Percentiles rank a stretch among this genome's conserved stretches.
phyloP scores from a whole-genome alignment of 2,888 invertebrate genomes.

The Rapana venosa region DNA sequence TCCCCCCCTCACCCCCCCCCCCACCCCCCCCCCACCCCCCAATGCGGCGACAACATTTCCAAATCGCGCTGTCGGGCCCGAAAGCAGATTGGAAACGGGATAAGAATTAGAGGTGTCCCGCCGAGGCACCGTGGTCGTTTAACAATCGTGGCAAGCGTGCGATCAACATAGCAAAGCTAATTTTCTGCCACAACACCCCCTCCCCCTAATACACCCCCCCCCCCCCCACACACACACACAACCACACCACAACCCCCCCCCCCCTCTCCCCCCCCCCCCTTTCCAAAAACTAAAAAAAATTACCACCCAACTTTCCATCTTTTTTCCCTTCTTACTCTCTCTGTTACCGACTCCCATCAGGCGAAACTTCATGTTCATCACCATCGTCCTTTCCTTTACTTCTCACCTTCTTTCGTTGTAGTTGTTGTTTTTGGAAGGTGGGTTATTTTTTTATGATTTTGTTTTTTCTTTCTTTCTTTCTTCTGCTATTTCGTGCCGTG shows the following conservation, averaged over 20 bases:
- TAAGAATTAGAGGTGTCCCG: constrained; percentile 38
- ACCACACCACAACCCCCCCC: background rate
- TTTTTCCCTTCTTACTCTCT: background rate
- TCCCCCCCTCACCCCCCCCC: no score
- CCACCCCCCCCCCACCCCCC: background rate
- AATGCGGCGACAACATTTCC: background rate
- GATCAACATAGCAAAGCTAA: constrained; percentile 32
- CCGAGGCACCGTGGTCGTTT: constrained; percentile 25
- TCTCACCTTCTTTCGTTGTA: no score
- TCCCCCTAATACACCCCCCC: background rate
- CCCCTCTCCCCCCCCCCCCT: background rate
- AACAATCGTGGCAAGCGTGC: constrained; percentile 34
- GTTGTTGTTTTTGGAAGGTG: no score
- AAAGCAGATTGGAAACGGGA: constrained; percentile 14
- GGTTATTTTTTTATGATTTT: no score
- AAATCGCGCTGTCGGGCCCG: constrained; percentile 8
- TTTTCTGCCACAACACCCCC: constrained; percentile 21
- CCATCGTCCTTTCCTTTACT: background rate
- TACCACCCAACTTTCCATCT: background rate
- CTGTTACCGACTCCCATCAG: no score
- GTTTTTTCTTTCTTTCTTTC: background rate
- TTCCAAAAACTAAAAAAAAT: no score
- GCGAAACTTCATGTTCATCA: background rate
- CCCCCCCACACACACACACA: no score
- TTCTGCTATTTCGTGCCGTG: background rate